These are phyloP conservation scores for Colletes collaris DNA, from an alignment of 2,888 invertebrate genomes.

Conservation along the genomic window DNA sequence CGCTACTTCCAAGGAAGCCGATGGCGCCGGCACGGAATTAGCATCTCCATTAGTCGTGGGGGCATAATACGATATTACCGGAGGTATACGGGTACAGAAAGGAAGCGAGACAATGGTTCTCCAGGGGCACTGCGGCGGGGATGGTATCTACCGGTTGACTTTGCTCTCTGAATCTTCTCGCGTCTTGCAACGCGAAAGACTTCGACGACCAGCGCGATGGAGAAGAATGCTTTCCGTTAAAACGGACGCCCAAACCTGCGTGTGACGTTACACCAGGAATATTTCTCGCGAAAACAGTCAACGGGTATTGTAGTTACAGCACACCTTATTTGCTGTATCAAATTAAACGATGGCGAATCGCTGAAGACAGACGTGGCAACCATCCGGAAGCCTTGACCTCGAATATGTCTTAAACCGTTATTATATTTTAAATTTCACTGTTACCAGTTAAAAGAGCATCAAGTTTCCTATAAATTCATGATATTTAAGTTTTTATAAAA, in stretches of 20 bases:
- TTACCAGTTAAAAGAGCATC: too few species aligned
- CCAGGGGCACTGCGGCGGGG: conserved; percentile 43
- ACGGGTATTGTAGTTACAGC: too few species aligned
- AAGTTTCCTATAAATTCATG: too few species aligned
- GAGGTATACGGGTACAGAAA: conserved; percentile 64
- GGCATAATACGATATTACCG: conserved; percentile 78
- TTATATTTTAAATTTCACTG: too few species aligned
- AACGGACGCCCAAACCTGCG: neutral
- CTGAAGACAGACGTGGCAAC: too few species aligned
- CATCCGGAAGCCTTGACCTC: too few species aligned
- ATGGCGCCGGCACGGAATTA: conserved; percentile 75
- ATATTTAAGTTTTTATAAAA: too few species aligned
- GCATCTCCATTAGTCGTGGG: conserved; percentile 79
- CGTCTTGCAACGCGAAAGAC: conserved; percentile 17
- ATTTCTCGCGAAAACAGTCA: too few species aligned
- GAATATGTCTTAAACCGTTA: too few species aligned
- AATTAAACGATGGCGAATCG: too few species aligned
- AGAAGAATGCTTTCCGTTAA: neutral
- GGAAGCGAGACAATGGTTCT: conserved; percentile 73
- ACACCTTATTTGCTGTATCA: too few species aligned
- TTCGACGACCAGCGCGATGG: neutral
- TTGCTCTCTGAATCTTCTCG: conserved; percentile 50
- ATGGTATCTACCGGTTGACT: conserved; percentile 60
- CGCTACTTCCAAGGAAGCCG: conserved; percentile 66
- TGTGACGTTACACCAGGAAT: too few species aligned